These are phyloP conservation scores for Drosophila oshimai DNA, from an alignment of 1,140 invertebrate species.

Conservation along the genomic window DNA sequence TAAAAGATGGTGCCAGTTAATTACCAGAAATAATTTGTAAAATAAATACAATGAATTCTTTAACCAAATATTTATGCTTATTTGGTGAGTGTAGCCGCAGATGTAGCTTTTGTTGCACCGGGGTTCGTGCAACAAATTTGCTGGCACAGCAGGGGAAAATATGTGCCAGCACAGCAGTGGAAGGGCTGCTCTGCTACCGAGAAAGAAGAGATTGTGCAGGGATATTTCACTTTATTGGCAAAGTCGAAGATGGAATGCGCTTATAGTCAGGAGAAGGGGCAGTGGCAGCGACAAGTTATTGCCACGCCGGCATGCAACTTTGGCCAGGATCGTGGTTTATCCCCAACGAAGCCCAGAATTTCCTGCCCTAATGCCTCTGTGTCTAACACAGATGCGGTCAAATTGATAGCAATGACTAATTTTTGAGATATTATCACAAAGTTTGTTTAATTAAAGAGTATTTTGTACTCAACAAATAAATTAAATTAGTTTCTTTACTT, in stretches of 20 bases:
- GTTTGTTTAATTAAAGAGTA: too few relatives aligned
- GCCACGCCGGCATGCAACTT: conserved; percentile 20
- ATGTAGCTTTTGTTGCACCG: neutral
- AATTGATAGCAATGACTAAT: neutral
- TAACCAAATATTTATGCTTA: too few relatives aligned
- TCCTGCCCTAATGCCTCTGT: neutral
- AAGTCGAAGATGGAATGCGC: conserved; percentile 55
- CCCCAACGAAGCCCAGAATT: conserved; percentile 8
- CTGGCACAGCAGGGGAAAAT: conserved; percentile 51
- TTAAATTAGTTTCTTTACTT: too few relatives aligned
- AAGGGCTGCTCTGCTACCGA: neutral
- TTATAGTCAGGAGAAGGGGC: conserved; percentile 1
- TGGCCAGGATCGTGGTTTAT: conserved; percentile 14
- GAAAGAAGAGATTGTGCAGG: conserved; percentile 15
- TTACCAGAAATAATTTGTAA: too few relatives aligned
- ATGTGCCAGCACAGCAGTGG: conserved; percentile 41
- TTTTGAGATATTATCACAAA: neutral
- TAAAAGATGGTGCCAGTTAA: too few relatives aligned
- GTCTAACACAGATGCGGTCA: neutral
- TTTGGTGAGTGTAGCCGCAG: conserved; percentile 1
- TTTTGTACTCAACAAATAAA: too few relatives aligned
- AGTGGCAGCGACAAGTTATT: conserved; percentile 33
- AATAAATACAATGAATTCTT: neutral
- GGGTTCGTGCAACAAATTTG: conserved; percentile 46
- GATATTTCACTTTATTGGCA: conserved; percentile 58